Evolutionary conservation across 2,113 vertebrate genomes (phyloP), one percentile per base, ranked within the genome.

Genomic region (Paraplagusia blochii): DNA sequence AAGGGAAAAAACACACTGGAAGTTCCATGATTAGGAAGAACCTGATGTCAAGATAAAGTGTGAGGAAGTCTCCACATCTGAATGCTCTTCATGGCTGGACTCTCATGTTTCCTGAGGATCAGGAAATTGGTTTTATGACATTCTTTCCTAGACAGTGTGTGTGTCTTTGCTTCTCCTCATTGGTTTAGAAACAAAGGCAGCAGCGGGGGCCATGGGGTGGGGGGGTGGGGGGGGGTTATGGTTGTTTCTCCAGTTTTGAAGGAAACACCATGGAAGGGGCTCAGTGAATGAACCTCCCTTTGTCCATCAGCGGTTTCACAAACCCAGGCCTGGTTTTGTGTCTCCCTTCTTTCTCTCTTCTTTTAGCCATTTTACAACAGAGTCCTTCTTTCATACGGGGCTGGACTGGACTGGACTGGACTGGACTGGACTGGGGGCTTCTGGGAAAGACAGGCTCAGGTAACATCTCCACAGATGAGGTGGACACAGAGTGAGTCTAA

Each of bases 381-480:
- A 47, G 74, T 49, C 47, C 22, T 17, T 36, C 81, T 81, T 82
- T 85, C 79, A 86, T 55, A 22, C 33, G 12, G 1, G 51, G 36
- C 55, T 36, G 53, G 69, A 33, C 61, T 33, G 4, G 58, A 47
- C n/a, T n/a, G n/a, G n/a, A n/a, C n/a, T n/a, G n/a, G n/a, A n/a
- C n/a, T n/a, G n/a, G 22, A 6, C 22, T 29, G 22, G 22, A 29
- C 3, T 29, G 22, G 22, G 22, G 22, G 22, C 6, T 40, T 70
- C 62, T 81, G 78, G 76, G 69, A 83, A 81, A 44, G 29, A 51
- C 49, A 50, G 73, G 67, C 77, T 87, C 84, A 80, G 73, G 63
- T 86, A 70, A 80, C 79, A 65, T 67, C 19, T 48, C 63, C 34
- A 4, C 14, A 50, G 63, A 65, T 15, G 43, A 60, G 56, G 59